Base-by-base conservation (phyloP, 2,797 vertebrate genomes). In the Gadopsis marmoratus region DNA sequence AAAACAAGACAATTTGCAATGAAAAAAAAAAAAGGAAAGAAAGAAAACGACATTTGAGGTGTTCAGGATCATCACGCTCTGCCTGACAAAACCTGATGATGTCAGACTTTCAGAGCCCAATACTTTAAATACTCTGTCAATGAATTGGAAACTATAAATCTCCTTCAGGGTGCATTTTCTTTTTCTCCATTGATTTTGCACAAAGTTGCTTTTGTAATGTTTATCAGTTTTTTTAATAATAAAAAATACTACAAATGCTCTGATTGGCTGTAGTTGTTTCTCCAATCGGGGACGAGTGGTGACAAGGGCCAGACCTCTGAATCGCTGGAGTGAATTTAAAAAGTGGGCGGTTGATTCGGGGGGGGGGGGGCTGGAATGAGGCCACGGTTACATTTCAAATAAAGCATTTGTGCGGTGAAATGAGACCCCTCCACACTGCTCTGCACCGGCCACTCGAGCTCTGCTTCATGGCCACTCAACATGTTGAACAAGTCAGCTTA, bases 361-460 rank as follows among this genome's bases (percentile, higher is more conserved):
- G 31, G 50, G 14, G 53, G 39, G 26, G 31, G 50, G 14, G 59
- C 63, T 81, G 70, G 51, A 85, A 79, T 78, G 74, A 83, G 72
- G 77, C 59, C 66, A 73, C 1, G 13, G 70, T 75, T 77, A 71
- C 65, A 71, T 74, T 88, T 83, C 50, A 71, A 76, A 79, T 66
- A 65, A 78, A 61, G 51, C 60, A 56, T 75, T 79, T 72, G 67
- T 65, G 51, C 45, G 33, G 56, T 61, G 69, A 78, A 82, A 76
- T 73, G 51, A 73, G 71, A 61, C 63, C 41, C 41, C 59, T 6
- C 50, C 7, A 53, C 51, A 19, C 26, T 2, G 65, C 48, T 47
- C 66, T 51, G 54, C 73, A 4, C n/a, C 3, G 14, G n/a, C 45
- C 53, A 35, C 37, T 50, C 41, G 21, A n/a, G 51, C 60, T 61